These are phyloP conservation scores for Lingula anatina DNA, from an alignment of 2,888 invertebrate genomes.

Conservation along the genomic window DNA sequence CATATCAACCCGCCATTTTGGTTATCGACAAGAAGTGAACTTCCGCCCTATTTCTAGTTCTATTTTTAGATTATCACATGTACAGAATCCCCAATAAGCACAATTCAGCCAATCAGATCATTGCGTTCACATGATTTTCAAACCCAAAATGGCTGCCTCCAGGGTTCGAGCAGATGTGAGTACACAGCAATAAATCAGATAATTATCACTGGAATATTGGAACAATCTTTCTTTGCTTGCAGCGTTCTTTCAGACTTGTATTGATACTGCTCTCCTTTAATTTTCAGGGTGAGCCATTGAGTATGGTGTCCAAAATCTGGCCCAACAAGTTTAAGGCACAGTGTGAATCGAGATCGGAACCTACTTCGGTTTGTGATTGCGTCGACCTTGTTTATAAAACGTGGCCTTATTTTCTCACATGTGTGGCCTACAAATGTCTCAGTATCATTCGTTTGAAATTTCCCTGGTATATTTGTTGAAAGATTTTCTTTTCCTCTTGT, in stretches of 20 bases:
- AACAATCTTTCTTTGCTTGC: not conserved
- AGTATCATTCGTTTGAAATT: not conserved
- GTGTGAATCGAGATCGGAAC: conserved; percentile 17
- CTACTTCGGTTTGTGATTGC: not conserved
- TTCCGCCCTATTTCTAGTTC: too few species aligned
- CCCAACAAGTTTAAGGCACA: conserved; percentile 22
- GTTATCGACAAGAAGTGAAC: too few species aligned
- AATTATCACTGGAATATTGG: not conserved
- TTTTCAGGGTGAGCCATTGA: conserved; percentile 23
- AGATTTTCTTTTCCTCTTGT: not conserved
- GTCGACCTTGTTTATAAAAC: not conserved
- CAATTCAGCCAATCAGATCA: too few species aligned
- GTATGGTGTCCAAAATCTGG: conserved; percentile 27
- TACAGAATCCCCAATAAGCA: too few species aligned
- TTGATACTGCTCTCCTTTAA: conserved; percentile 5
- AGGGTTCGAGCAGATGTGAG: too few species aligned
- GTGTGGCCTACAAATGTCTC: not conserved
- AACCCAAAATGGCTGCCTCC: too few species aligned
- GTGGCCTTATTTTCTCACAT: not conserved
- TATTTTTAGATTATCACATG: too few species aligned
- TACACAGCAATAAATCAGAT: too few species aligned
- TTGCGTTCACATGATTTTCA: too few species aligned
- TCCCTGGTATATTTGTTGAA: not conserved
- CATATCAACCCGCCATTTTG: too few species aligned
- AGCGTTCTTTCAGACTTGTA: conserved; percentile 3